A percentile compares a stretch with the other conserved stretches of the same genome.
Evolutionary conservation across 2,888 invertebrate genomes (phyloP).

Genomic region (Ichneumoninae sp.): DNA sequence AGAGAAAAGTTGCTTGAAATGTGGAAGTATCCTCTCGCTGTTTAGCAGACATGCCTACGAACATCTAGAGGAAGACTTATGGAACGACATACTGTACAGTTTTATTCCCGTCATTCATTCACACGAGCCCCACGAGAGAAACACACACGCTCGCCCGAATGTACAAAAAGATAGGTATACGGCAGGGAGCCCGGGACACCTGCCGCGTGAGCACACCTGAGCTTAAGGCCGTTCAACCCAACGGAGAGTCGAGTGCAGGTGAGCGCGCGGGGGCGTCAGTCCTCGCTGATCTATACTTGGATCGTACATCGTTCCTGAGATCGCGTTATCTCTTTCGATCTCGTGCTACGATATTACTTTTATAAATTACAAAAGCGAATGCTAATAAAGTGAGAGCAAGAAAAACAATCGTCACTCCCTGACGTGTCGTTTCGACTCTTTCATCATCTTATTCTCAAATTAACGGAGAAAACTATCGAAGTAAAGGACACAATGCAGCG

Average conservation of each 20-base stretch:
- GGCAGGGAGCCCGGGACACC: constrained; percentile 57
- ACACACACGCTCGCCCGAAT: background rate
- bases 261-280: constrained; percentile 63
- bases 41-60: background rate
- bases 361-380: constrained; percentile 12
- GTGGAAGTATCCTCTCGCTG: background rate
- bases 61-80: constrained; percentile 9
- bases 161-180: constrained; percentile 23
- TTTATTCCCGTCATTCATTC: constrained; percentile 57
- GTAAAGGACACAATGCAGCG: constrained; percentile 16
- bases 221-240: constrained; percentile 68
- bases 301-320: constrained; percentile 7
- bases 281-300: constrained; percentile 55
- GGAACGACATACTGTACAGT: constrained; percentile 8
- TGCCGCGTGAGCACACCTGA: constrained; percentile 68
- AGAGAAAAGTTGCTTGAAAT: background rate
- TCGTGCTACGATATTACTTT: constrained; percentile 16
- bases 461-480: constrained; percentile 5
- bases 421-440: too few relatives aligned
- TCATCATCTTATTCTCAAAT: background rate
- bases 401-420: background rate
- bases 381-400: background rate
- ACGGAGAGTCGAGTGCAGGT: constrained; percentile 55
- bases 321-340: background rate
- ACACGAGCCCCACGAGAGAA: constrained; percentile 31